A percentile compares a stretch with the other conserved stretches of the same genome.
Conservation (phyloP, 2,888 invertebrate species). For the Coenonympha arcania region DNA sequence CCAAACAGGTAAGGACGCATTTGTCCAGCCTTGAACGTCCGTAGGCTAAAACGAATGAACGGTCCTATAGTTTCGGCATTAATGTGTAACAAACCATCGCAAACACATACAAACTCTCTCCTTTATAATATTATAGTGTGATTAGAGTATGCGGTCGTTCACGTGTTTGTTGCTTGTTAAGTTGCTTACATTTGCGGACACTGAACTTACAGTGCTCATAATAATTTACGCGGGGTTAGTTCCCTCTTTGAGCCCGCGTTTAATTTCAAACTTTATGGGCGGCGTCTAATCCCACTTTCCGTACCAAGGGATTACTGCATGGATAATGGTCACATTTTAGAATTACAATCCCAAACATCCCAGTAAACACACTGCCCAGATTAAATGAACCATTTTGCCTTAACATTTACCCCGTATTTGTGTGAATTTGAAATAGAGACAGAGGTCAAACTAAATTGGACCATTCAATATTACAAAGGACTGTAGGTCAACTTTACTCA, state of each 20-base stretch:
- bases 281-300: conserved; percentile 51
- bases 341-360: conserved; percentile 39
- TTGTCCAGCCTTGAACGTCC: too few relatives aligned
- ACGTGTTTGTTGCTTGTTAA: too few relatives aligned
- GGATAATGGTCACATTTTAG: conserved; percentile 48
- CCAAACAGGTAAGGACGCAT: too few relatives aligned
- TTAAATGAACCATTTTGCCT: background rate
- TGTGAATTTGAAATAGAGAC: conserved; percentile 1
- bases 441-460: conserved; percentile 3
- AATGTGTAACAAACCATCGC: too few relatives aligned
- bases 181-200: background rate
- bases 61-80: too few relatives aligned
- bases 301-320: conserved; percentile 44
- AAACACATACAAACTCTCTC: too few relatives aligned
- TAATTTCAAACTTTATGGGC: conserved; percentile 55
- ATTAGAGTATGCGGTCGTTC: too few relatives aligned
- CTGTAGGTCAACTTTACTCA: conserved; percentile 5
- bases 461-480: conserved; percentile 2
- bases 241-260: conserved; percentile 28
- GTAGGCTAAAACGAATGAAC: too few relatives aligned
- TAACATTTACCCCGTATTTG: background rate
- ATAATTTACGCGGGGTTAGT: background rate
- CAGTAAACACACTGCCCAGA: conserved; percentile 7
- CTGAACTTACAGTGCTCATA: background rate
- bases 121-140: too few relatives aligned